These are phyloP conservation scores for Mechanitis messenoides DNA, from an alignment of 2,888 invertebrate species.

Conservation along the genomic window DNA sequence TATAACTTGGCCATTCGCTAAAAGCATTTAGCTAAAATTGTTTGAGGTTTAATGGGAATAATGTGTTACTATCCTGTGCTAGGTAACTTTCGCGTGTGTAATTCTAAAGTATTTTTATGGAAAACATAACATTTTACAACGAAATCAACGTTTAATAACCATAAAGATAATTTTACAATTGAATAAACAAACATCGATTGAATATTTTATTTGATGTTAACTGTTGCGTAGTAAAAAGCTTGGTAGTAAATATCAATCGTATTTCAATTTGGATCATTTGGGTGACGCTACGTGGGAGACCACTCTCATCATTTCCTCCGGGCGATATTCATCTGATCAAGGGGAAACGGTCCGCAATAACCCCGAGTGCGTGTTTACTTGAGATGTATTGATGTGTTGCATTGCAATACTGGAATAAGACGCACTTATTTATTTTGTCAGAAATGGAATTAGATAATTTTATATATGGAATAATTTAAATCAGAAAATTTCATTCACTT, in stretches of 20 bases:
- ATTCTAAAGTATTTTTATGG: constrained; percentile 12
- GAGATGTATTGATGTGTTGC: constrained; percentile 52
- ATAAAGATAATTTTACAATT: background rate
- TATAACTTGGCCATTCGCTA: constrained; percentile 28
- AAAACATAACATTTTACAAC: background rate
- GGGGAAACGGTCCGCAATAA: constrained; percentile 42
- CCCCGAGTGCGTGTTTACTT: constrained; percentile 51
- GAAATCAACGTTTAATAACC: background rate
- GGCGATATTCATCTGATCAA: constrained; percentile 60
- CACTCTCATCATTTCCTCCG: constrained; percentile 72
- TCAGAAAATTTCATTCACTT: too few species aligned
- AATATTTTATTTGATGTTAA: background rate
- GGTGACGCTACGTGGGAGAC: constrained; percentile 33
- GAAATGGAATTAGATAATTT: background rate
- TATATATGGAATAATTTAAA: background rate
- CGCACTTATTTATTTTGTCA: constrained; percentile 7
- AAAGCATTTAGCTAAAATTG: constrained; percentile 25
- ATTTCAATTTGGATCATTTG: constrained; percentile 27
- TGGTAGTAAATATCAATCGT: constrained; percentile 13
- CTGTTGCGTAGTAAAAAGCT: background rate
- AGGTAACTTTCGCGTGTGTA: constrained; percentile 8
- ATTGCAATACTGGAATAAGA: constrained; percentile 19
- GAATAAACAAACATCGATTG: too few species aligned
- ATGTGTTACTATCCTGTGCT: constrained; percentile 20
- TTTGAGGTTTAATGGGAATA: constrained; percentile 26